phyloP scores from a whole-genome alignment of 2,113 vertebrate genomes.

The Ammodytes dubius region DNA sequence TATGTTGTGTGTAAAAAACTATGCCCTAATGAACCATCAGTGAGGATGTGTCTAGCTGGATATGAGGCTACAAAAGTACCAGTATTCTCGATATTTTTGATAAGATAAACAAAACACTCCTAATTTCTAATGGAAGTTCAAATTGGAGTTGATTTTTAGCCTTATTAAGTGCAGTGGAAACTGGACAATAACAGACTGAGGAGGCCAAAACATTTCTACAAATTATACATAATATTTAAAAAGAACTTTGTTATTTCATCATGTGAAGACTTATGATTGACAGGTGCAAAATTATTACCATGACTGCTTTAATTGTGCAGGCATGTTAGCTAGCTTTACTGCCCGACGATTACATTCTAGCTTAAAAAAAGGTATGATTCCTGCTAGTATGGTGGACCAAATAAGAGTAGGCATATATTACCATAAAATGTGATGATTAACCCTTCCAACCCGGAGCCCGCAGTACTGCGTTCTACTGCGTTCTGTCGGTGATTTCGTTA shows the following conservation, averaged over 20 bases:
- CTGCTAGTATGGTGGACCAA: conserved; percentile 43
- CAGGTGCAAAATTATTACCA: conserved; percentile 20
- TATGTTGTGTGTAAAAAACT: conserved; percentile 4
- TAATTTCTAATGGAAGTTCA: no score
- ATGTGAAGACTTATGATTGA: neutral
- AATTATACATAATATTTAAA: neutral
- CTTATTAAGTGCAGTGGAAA: neutral
- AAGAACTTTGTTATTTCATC: neutral
- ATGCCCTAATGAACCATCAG: conserved; percentile 11
- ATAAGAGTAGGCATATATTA: conserved; percentile 5
- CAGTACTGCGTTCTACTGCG: no score
- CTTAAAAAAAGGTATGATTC: conserved; percentile 12
- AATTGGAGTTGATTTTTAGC: neutral
- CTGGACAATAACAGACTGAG: neutral
- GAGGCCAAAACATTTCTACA: neutral
- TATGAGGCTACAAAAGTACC: neutral
- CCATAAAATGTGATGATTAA: conserved; percentile 18
- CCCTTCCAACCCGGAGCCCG: no score
- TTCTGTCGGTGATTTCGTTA: no score
- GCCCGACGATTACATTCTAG: neutral
- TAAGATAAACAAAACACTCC: no score
- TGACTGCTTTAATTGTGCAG: neutral
- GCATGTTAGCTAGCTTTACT: neutral
- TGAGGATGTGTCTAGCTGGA: conserved; percentile 16
- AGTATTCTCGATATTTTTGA: neutral